Conservation (phyloP, 2,113 vertebrate genomes). For the Colius striatus region DNA sequence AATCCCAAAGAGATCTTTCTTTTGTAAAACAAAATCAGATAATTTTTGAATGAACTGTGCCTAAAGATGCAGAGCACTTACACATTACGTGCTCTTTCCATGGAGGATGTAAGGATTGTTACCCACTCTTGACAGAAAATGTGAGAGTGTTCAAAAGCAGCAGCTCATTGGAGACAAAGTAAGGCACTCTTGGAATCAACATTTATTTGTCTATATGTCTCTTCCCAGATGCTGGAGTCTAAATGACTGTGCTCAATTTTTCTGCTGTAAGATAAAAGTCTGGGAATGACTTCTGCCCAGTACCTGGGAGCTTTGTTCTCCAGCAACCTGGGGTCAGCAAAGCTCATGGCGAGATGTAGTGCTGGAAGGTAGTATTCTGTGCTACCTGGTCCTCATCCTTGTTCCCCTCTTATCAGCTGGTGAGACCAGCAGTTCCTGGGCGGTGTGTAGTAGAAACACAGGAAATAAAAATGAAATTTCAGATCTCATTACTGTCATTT, state of each 20-base stretch:
- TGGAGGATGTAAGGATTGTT: neutral
- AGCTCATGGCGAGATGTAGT: accelerated
- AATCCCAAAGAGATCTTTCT: neutral
- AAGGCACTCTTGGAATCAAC: neutral
- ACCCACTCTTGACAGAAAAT: neutral
- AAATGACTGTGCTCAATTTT: neutral
- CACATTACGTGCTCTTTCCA: neutral
- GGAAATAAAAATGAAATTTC: neutral
- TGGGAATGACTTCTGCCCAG: neutral
- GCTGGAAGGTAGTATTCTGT: neutral
- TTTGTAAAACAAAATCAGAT: neutral
- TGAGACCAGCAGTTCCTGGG: neutral
- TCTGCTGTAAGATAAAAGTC: neutral
- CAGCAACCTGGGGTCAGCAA: neutral
- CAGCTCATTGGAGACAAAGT: neutral
- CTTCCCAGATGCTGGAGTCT: neutral
- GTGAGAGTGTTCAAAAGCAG: neutral
- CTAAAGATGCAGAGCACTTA: neutral
- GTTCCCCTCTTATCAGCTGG: neutral
- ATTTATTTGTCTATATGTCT: neutral
- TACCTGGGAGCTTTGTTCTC: neutral
- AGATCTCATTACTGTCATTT: neutral
- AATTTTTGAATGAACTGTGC: neutral
- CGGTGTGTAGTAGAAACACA: neutral
- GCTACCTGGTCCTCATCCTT: neutral